Base-by-base conservation (phyloP, 1,140 invertebrate genomes). In the Scaptomyza hsui region DNA sequence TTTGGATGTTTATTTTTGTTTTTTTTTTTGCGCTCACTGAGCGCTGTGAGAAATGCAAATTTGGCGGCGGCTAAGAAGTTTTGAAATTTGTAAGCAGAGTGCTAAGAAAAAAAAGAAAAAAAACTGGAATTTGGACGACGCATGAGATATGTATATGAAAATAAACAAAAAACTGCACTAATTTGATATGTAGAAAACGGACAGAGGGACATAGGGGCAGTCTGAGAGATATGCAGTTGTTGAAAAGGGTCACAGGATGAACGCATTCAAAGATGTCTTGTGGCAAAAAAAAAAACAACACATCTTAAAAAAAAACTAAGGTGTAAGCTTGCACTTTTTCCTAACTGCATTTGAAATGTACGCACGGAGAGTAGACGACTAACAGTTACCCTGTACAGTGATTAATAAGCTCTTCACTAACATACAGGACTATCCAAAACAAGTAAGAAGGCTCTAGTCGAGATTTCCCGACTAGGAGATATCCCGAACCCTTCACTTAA, bases 11-110 rank as follows among this genome's bases (percentile, higher is more conserved):
- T 55, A 49, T 61, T 41, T 55, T 3, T 41, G 42, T 61, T 79
- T 15, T 75, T 75, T 62, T 74, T 56, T 61, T 18, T 9, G 13
- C 13, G 29, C 15, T 21, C 21, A n/a, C 35, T 60, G 57, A 72
- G 42, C 39, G 44, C 48, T 80, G 64, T 85, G 81, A 81, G 82
- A 86, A 86, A 86, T 86, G 81, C 81, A 88, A 86, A 86, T 86
- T 86, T 13, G 82, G 62, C 48, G 56, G 53, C 18, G 21, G 49
- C 47, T 37, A 76, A 75, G 75, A 68, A 64, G 68, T 44, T 37
- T 42, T 49, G 71, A 81, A 88, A 86, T 86, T 86, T 88, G 81
- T 86, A 67, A 62, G 75, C 60, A 71, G 41, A 72, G 49, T 69
- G 18, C 68, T 41, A 9, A n/a, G 37, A 48, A 76, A 24, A 24